Percentiles rank a stretch among this genome's conserved stretches.
Conservation (phyloP, 2,797 vertebrate genomes). For the Anguilla obscura region DNA sequence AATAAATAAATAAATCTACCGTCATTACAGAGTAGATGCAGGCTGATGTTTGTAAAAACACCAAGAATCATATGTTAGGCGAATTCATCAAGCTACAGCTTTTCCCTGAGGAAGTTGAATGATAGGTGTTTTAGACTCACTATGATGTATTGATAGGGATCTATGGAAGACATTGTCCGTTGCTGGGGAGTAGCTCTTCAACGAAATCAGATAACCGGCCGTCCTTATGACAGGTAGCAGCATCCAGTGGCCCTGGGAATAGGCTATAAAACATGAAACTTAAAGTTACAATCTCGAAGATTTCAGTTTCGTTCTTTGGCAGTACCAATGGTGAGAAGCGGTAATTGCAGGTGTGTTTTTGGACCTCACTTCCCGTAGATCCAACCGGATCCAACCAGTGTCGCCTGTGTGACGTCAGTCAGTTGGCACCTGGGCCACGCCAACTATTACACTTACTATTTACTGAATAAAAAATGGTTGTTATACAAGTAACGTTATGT, state of each 20-base stretch:
- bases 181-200: constrained; percentile 30
- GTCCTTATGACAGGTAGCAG: constrained; percentile 52
- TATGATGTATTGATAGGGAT: constrained; percentile 88
- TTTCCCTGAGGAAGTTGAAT: neutral
- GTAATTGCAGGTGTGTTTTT: too few species aligned
- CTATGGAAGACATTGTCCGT: constrained; percentile 82
- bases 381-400: too few species aligned
- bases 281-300: neutral
- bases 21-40: neutral
- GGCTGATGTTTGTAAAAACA: neutral
- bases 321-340: too few species aligned
- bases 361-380: too few species aligned
- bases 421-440: too few species aligned
- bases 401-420: too few species aligned
- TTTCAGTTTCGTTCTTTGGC: too few species aligned
- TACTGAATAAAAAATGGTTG: too few species aligned
- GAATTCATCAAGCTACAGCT: neutral
- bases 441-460: too few species aligned
- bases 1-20: too few species aligned
- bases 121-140: constrained; percentile 73
- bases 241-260: constrained; percentile 47
- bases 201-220: constrained; percentile 30
- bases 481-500: too few species aligned
- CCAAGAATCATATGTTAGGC: neutral
- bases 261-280: constrained; percentile 13